Base-by-base conservation (phyloP, 1,140 invertebrate genomes). In the Calycopis cecrops region DNA sequence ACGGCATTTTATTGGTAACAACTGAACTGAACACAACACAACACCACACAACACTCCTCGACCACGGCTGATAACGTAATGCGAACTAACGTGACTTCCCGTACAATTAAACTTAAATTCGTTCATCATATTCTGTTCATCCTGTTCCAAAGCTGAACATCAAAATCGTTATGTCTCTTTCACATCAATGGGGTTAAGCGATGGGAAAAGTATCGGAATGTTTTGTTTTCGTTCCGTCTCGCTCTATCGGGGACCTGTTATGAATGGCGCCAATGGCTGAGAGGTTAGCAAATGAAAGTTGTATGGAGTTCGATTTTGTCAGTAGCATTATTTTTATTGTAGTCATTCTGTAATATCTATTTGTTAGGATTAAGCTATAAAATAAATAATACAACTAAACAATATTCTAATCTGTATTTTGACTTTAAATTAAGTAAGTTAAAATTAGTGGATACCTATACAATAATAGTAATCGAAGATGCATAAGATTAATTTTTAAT, bases 191-290 rank as follows among this genome's bases (percentile, higher is more conserved):
- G 49, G 10, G 16, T 54, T 18, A 21, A 50, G 60, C 71, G 74
- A 35, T 87, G 84, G 81, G 84, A 87, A 87, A 71, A 82, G 81
- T 84, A 71, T 85, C 73, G 84, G 80, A 84, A 87, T 87, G 84
- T 82, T 79, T 85, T 87, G 84, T 87, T 87, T 87, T 87, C 74
- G 80, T 77, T 67, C 77, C 48, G 49, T 84, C 84, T 76, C 79
- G 62, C 69, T 87, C 77, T 71, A 12, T 55, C 59, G 70, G 69
- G 73, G 71, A 79, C 79, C 69, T 76, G 80, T 73, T 70, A 73
- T 73, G 79, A 78, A 78, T 77, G 71, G 67, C 61, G 59, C 49
- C 53, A 40, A 40, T 61, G 57, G 65, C 21, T 47, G 12, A 65
- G 69, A 61, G 52, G 65, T 73, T 69, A 59, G 18, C 53, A 47